These are phyloP conservation scores for Molossus alvarezi DNA, from an alignment of 2,797 vertebrate species.

Conservation along the genomic window DNA sequence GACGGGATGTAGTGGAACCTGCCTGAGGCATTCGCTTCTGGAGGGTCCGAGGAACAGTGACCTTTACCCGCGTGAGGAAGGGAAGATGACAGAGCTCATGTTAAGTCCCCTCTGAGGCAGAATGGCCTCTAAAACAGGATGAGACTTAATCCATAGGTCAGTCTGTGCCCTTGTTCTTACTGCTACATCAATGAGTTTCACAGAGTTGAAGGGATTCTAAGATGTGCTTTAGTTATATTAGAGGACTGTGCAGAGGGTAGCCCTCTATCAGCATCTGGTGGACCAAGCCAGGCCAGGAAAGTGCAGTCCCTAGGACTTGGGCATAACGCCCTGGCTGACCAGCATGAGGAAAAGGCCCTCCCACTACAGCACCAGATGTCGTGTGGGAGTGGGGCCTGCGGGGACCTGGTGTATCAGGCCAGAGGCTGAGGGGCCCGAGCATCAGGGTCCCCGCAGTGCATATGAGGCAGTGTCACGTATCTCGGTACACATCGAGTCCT, in stretches of 20 bases:
- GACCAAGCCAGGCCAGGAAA: conserved; percentile 53
- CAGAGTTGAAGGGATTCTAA: conserved; percentile 70
- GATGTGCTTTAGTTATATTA: conserved; percentile 60
- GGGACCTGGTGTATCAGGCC: not conserved
- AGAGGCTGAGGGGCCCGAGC: not conserved
- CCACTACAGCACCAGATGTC: conserved; percentile 35
- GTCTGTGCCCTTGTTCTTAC: conserved; percentile 53
- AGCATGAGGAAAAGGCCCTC: not conserved
- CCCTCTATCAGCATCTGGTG: conserved; percentile 38
- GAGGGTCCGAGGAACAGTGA: conserved; percentile 2
- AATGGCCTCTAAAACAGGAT: not conserved
- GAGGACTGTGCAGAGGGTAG: conserved; percentile 50
- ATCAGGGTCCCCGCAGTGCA: conserved; percentile 27
- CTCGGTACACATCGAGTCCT: not conserved
- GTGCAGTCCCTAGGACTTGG: conserved; percentile 16
- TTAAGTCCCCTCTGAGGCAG: not conserved
- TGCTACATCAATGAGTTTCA: conserved; percentile 74
- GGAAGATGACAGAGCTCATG: not conserved
- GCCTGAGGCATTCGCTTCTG: not conserved
- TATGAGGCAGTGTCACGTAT: not conserved
- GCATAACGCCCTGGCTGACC: not conserved
- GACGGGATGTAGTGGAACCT: not conserved
- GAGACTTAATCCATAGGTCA: conserved; percentile 75
- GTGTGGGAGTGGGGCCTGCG: not conserved
- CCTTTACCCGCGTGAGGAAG: not conserved